Base-by-base conservation (phyloP, 2,888 invertebrate species). In the Eupithecia vulgata region DNA sequence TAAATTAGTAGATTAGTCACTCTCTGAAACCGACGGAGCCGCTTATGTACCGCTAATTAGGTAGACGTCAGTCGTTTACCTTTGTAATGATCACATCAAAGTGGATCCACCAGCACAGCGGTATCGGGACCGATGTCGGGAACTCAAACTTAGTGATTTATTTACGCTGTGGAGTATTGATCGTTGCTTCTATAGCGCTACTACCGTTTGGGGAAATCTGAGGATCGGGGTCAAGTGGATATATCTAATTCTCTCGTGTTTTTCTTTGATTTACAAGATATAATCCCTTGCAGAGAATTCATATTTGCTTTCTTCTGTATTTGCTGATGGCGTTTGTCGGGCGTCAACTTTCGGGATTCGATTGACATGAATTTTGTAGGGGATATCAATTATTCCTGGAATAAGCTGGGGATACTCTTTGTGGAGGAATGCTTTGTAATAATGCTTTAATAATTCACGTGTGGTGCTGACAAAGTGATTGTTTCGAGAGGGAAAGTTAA, bases 141-240 rank as follows among this genome's bases (percentile, higher is more conserved):
- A 80, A 85, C 87, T 87, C 87, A 85, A 90, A 90, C 87, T 91
- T 88, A 85, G 90, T 91, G 91, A 92, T 93, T 93, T 92, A 91
- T 92, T 91, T 91, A 91, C 90, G 90, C 87, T 88, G 86, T 81
- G 84, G 83, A 80, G 88, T 91, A 93, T 92, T 87, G 92, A 93
- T 92, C 91, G 87, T 78, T 81, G 83, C 79, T 84, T 57, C 86
- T 85, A 87, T 72, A 70, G 70, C 89, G 88, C 84, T 86, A 86
- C 85, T 86, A 85, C 86, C 85, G 86, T 87, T 88, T 85, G 86
- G 85, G 86, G 88, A 85, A 86, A 86, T 85, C 84, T 79, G 76
- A 83, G 87, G 88, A 93, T 90, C 85, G 88, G 85, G 93, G 93
- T 92, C 91, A 92, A 91, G 90, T 88, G 87, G 85, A 82, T 86